Evolutionary conservation across 2,797 vertebrate species (phyloP), one percentile per base, ranked within the genome.

Genomic region (Hozukius guyotensis): DNA sequence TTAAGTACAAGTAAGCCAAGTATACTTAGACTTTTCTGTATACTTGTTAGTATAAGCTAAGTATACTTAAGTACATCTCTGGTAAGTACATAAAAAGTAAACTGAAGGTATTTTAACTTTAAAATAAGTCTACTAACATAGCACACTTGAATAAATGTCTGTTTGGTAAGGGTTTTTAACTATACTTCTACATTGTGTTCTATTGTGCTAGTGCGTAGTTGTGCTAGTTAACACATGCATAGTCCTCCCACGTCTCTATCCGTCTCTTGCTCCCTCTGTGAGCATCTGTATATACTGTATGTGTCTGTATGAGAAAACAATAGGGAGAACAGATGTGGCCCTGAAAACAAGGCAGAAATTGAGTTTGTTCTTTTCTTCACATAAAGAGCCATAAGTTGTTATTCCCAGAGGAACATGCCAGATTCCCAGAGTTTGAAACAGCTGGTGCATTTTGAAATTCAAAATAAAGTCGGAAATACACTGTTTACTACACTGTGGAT

Each of bases 341-440:
- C 78, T 75, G 70, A 85, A 81, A 79, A 73, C 38, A 55, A 74
- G 36, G 25, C 53, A 56, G 46, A 32, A 56, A 72, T 34, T 62
- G 9, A 74, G 62, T 57, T 72, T 85, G 74, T 81, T 77, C 68
- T 63, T 32, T 83, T 66, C 20, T 31, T 34, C 42, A 32, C 22
- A 32, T 10, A 36, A 38, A 14, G 20, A 75, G 24, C 27, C 67
- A 49, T 59, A 70, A n/a, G 11, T 68, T 70, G 10, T 34, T 87
- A 42, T 62, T 82, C 67, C 64, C 62, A 63, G 53, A 82, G 71
- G 70, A 55, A 20, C 6, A 13, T 11, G 38, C 29, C 46, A 36
- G 20, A 59, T 36, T 59, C 34, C 11, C 53, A 10, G 20, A 60
- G 61, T 52, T 25, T 56, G 13, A 70, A 81, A 80, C 73, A 82